These are phyloP conservation scores for Empis livida DNA, from an alignment of 2,888 invertebrate species.

Conservation along the genomic window DNA sequence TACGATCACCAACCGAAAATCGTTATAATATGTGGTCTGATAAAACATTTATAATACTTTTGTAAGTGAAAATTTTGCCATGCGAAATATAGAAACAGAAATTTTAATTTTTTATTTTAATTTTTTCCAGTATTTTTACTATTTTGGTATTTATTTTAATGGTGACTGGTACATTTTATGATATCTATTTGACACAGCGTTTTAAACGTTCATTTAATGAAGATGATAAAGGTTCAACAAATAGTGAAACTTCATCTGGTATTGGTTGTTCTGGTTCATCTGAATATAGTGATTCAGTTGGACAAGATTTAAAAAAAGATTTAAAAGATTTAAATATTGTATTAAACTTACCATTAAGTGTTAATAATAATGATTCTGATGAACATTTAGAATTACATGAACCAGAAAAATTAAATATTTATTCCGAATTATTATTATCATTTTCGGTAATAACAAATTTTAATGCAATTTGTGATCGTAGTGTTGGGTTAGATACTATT, in stretches of 20 bases:
- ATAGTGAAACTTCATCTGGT: constrained; percentile 36
- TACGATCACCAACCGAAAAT: constrained; percentile 55
- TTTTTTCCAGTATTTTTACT: constrained; percentile 40
- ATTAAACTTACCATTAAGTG: constrained; percentile 22
- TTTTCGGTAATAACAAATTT: constrained; percentile 67
- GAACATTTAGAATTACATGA: constrained; percentile 44
- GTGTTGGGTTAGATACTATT: constrained; percentile 67
- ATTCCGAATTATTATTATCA: constrained; percentile 53
- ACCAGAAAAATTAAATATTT: constrained; percentile 35
- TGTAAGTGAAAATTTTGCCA: too few relatives aligned
- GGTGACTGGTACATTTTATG: constrained; percentile 55
- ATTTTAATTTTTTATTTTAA: not conserved
- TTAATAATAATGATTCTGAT: constrained; percentile 39
- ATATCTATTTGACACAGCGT: constrained; percentile 38
- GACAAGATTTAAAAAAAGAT: constrained; percentile 25
- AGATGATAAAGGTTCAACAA: constrained; percentile 33
- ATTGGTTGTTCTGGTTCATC: constrained; percentile 37
- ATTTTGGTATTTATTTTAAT: constrained; percentile 43
- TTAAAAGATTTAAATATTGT: constrained; percentile 31
- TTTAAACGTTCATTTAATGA: constrained; percentile 25
- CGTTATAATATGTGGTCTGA: constrained; percentile 53
- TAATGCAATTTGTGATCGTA: constrained; percentile 65
- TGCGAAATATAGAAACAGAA: not conserved
- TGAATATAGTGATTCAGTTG: constrained; percentile 33
- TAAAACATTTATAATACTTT: constrained; percentile 53